Evolutionary conservation across 2,113 vertebrate genomes (phyloP), one percentile per base, ranked within the genome.

Genomic region (Nothoprocta perdicaria): DNA sequence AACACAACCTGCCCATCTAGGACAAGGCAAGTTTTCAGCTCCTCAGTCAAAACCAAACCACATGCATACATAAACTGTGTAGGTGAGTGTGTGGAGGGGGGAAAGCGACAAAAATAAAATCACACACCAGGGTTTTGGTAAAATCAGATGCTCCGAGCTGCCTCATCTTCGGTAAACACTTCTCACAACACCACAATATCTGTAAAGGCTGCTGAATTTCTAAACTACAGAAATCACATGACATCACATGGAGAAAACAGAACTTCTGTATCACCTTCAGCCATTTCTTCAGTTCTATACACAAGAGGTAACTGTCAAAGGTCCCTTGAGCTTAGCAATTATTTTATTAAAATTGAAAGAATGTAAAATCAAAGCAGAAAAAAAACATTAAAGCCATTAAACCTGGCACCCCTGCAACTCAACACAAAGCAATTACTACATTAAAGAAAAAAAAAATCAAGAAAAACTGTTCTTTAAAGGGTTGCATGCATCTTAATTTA

Each of bases 401-500:
- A 81, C 9, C 4, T 22, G 12, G 22, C 26, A 52, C 15, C 50
- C 8, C 27, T 7, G 0, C 13, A 82, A 73, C 26, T 62, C 48
- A 40, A 68, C 24, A 91, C 33, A 79, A 65, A 3, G 1, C 31
- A 68, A 48, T 66, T 79, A 79, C 33, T 66, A 55, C 12, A 58
- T 69, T 77, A 80, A 67, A 86, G 57, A 74, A 80, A 89, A 87
- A 53, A 79, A 89, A 87, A 53, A 14, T 9, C 41, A 80, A 81
- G 58, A 62, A 79, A 89, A 94, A 72, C 33, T 29, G 52, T 26
- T 31, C 22, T 81, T 72, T 43, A 83, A 16, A 91, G 38, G 10
- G 66, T 43, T 77, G 68, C 1, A 6, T 77, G 68, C 1, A 6
- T 55, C 81, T 83, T 77, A 29, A 86, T 79, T 74, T 73, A 87